phyloP scores from a whole-genome alignment of 2,113 vertebrate genomes.

The Pteruthius melanotis region DNA sequence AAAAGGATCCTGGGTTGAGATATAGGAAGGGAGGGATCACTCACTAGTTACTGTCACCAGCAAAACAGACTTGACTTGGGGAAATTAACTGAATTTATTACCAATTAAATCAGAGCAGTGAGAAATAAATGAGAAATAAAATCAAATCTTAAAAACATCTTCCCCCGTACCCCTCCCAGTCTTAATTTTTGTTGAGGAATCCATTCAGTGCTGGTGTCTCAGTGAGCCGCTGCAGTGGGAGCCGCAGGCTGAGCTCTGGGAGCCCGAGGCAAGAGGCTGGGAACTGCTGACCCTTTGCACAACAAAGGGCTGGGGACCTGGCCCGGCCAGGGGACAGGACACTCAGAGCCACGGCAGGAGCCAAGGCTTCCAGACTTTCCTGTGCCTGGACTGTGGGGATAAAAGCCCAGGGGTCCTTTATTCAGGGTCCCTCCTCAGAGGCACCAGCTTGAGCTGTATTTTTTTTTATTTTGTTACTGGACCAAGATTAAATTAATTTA shows the following conservation, averaged over 20 bases:
- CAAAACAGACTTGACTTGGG: neutral
- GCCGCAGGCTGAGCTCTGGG: neutral
- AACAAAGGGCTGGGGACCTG: neutral
- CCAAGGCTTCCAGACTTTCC: neutral
- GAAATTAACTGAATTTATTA: neutral
- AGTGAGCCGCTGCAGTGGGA: neutral
- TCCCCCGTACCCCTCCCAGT: neutral
- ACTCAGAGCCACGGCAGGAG: neutral
- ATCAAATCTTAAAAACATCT: neutral
- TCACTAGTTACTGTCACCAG: neutral
- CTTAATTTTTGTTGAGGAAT: neutral
- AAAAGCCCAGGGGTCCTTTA: neutral
- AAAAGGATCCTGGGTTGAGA: neutral
- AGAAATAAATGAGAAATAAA: neutral
- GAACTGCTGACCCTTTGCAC: neutral
- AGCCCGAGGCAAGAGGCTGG: neutral
- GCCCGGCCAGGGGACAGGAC: neutral
- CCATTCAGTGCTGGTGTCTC: neutral
- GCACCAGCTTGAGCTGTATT: neutral
- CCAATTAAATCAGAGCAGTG: neutral
- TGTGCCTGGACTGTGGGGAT: accelerated
- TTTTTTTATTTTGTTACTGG: neutral
- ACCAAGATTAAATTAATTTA: neutral
- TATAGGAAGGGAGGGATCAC: neutral
- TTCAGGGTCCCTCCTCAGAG: too few species aligned